These are phyloP conservation scores for Lycaon pictus DNA, from an alignment of 2,113 vertebrate species.

Conservation along the genomic window DNA sequence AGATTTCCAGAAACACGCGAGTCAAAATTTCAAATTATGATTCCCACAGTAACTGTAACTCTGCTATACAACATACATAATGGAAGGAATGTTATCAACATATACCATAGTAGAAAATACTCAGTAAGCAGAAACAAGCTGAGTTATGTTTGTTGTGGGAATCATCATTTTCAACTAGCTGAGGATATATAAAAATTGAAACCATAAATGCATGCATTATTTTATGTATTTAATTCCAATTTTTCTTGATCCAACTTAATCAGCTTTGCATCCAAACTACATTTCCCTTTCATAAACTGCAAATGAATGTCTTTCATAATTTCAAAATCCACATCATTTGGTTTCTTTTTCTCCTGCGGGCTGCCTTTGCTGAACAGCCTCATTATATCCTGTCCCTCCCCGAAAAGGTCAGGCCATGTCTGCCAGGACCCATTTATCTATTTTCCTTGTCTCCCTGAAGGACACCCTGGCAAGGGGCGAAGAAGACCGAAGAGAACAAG, in stretches of 20 bases:
- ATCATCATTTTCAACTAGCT: constrained; percentile 70
- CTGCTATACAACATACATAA: constrained; percentile 67
- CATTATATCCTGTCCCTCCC: background rate
- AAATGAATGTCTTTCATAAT: constrained; percentile 47
- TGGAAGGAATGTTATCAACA: constrained; percentile 58
- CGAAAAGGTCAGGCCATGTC: constrained; percentile 36
- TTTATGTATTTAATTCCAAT: constrained; percentile 73
- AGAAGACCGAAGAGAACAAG: background rate
- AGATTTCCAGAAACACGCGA: constrained; percentile 67
- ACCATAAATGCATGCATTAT: constrained; percentile 73
- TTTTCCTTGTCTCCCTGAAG: background rate
- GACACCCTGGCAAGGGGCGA: background rate
- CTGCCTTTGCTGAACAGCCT: background rate
- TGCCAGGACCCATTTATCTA: constrained; percentile 43
- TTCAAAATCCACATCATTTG: constrained; percentile 2
- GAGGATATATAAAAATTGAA: constrained; percentile 72
- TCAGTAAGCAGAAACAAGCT: constrained; percentile 70
- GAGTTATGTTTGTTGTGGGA: constrained; percentile 76
- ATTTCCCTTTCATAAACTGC: constrained; percentile 70
- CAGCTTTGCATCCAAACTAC: constrained; percentile 65
- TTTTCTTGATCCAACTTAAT: constrained; percentile 75
- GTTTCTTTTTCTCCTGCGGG: background rate
- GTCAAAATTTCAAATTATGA: constrained; percentile 75
- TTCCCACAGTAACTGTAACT: constrained; percentile 78
- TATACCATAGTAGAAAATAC: constrained; percentile 28